A percentile compares a stretch with the other conserved stretches of the same genome.
Conservation (phyloP, 2,797 vertebrate genomes). For the Dicrostonyx torquatus region DNA sequence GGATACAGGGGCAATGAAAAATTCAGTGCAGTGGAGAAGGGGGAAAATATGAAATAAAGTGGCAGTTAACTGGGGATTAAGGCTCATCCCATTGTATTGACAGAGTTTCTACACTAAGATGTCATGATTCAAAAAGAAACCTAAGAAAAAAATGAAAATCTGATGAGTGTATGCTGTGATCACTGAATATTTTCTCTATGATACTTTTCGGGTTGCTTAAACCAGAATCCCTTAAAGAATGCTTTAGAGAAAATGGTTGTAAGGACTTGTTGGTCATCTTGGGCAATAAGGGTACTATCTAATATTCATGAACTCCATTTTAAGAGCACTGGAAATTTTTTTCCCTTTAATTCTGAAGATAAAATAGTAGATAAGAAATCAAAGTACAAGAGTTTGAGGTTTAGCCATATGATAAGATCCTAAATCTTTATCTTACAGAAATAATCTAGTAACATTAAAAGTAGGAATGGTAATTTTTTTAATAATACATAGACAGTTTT, state of each 20-base stretch:
- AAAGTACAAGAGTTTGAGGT: neutral
- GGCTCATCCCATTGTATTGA: neutral
- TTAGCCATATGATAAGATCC: neutral
- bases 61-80: neutral
- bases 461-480: neutral
- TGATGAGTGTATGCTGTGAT: neutral
- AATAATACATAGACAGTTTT: conserved; percentile 15
- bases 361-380: neutral
- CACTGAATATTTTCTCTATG: neutral
- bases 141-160: neutral
- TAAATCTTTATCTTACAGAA: neutral
- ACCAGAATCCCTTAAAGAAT: neutral
- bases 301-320: neutral
- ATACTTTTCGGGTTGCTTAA: neutral
- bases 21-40: neutral
- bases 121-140: neutral
- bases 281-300: neutral
- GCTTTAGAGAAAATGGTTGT: neutral
- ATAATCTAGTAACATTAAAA: neutral
- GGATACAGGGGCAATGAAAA: neutral
- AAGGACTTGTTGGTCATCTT: neutral
- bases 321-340: neutral
- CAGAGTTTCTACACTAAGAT: neutral
- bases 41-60: neutral
- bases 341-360: neutral